Evolutionary conservation across 2,888 invertebrate genomes (phyloP).

Genomic region (Xestia c-nigrum): DNA sequence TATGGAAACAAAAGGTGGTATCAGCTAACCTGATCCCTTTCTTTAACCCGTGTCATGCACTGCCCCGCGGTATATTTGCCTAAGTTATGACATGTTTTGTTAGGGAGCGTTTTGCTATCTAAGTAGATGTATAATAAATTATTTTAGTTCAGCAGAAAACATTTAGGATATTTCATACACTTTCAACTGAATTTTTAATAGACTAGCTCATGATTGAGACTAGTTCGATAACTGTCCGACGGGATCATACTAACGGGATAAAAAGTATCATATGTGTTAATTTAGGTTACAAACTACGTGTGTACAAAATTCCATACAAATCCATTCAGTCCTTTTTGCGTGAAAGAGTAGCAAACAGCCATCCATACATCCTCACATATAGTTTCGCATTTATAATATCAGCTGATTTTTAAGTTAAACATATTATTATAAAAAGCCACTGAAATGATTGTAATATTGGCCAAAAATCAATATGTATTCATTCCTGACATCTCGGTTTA

Average conservation of each 20-base stretch:
- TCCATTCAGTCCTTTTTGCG: too few species aligned
- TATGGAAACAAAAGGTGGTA: constrained; percentile 68
- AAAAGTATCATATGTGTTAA: too few species aligned
- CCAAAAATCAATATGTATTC: constrained; percentile 7
- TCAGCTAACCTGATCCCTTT: constrained; percentile 63
- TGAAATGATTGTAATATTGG: not conserved
- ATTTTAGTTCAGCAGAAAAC: constrained; percentile 12
- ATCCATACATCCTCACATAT: too few species aligned
- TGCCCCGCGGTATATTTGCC: constrained; percentile 52
- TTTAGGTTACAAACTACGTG: too few species aligned
- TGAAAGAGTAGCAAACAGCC: too few species aligned
- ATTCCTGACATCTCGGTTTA: constrained; percentile 12
- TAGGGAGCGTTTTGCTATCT: constrained; percentile 29
- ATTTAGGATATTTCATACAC: not conserved
- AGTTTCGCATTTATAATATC: too few species aligned
- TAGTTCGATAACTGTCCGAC: too few species aligned
- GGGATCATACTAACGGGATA: too few species aligned
- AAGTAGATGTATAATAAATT: not conserved
- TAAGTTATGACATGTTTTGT: constrained; percentile 58
- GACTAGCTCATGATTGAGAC: too few species aligned
- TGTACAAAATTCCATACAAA: too few species aligned
- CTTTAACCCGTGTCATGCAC: constrained; percentile 62
- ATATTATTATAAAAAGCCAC: not conserved
- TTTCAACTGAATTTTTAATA: not conserved
- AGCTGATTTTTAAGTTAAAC: not conserved